Percentiles rank a stretch among this genome's conserved stretches.
phyloP scores from a whole-genome alignment of 2,888 invertebrate genomes.

The Luffia ferchaultella region DNA sequence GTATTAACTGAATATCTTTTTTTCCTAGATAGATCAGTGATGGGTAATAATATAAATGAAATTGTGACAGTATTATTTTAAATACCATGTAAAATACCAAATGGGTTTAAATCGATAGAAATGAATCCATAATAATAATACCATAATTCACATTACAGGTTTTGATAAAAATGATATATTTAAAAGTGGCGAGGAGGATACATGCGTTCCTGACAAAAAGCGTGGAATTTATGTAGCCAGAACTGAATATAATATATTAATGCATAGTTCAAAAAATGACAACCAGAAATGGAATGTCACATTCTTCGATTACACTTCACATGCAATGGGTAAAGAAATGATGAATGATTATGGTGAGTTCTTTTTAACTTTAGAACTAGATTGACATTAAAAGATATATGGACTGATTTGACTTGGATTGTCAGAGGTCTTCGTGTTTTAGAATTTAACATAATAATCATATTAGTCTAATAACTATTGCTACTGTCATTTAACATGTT shows the following conservation, averaged over 20 bases:
- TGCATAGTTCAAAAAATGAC: slow-evolving; percentile 83
- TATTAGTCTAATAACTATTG: too few relatives aligned
- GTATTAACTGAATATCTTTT: too few relatives aligned
- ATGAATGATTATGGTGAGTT: slow-evolving; percentile 81
- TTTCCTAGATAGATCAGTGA: too few relatives aligned
- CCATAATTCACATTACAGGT: slow-evolving; percentile 30
- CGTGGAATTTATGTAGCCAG: slow-evolving; percentile 82
- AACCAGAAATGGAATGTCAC: slow-evolving; percentile 93
- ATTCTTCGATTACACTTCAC: slow-evolving; percentile 92
- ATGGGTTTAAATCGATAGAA: too few relatives aligned
- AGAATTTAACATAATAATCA: too few relatives aligned
- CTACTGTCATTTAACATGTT: too few relatives aligned
- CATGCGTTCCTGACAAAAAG: slow-evolving; percentile 75
- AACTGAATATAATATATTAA: slow-evolving; percentile 92
- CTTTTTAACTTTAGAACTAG: background rate
- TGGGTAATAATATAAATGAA: too few relatives aligned
- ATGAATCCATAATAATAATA: slow-evolving; percentile 6
- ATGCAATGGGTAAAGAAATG: slow-evolving; percentile 80
- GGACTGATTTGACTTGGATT: too few relatives aligned
- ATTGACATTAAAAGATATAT: background rate
- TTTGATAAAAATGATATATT: slow-evolving; percentile 55
- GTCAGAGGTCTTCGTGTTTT: too few relatives aligned
- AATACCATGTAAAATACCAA: too few relatives aligned
- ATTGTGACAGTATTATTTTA: too few relatives aligned
- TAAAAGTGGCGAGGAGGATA: slow-evolving; percentile 54